Base-by-base conservation (phyloP, 2,113 vertebrate species). In the Tachysurus vachellii region DNA sequence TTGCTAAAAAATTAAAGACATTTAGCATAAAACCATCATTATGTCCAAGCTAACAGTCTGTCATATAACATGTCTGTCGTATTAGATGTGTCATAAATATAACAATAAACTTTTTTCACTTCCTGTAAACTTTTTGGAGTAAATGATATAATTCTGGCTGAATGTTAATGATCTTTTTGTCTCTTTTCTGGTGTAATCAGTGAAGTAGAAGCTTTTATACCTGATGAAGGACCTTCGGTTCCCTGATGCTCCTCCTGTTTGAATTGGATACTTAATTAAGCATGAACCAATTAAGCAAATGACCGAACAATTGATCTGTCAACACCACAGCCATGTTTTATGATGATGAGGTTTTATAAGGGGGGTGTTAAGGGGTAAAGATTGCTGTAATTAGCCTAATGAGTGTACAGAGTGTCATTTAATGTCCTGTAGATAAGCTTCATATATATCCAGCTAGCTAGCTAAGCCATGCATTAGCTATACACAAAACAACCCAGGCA, bases 311-410 rank as follows among this genome's bases (percentile, higher is more conserved):
- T 79, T 79, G 82, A 89, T 83, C 84, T 21, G n/a, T 77, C 62
- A 71, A 73, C 86, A 77, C 23, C 47, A 9, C 64, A 66, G 71
- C 44, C 53, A 42, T 85, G 73, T 59, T 26, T 73, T 47, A 90
- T 87, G 82, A 86, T 73, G 75, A 80, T 84, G 71, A 85, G 82
- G 85, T 54, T 89, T n/a, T n/a, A n/a, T n/a, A n/a, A n/a, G 4
- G 1, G 19, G 70, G 70, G 70, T 71, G 31, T 36, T 42, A 44
- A 21, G 31, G 36, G 57, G 85, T 86, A 82, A 85, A 91, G 87
- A 91, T 88, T 91, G 86, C 80, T 73, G 88, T 81, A 89, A 82
- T 91, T 91, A 88, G 80, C 62, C 85, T 88, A 91, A 91, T 89
- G 86, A 91, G 83, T 87, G 66, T 64, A 91, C 83, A 85, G 71